Evolutionary conservation across 37 sponge, comb jelly and placozoan species (phyloP).

Genomic region (Spongilla lacustris): DNA sequence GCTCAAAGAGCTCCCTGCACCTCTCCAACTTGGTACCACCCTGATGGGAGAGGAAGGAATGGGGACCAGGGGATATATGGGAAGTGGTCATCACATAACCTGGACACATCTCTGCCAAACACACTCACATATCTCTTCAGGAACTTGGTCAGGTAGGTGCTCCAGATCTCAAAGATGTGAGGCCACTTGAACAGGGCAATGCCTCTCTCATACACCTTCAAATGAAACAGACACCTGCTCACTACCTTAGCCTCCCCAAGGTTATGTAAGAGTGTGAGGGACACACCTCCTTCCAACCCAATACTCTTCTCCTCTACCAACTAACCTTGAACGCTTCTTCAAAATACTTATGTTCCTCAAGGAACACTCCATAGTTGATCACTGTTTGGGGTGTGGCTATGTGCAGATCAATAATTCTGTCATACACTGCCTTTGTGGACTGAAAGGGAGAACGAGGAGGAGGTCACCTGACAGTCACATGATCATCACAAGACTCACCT

Average conservation of each 20-base stretch:
- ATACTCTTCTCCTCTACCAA: not conserved
- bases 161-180: constrained; percentile 96
- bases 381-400: constrained; percentile 97
- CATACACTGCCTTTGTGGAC: constrained; percentile 95
- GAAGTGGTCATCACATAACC: too few relatives aligned
- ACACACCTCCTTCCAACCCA: too few relatives aligned
- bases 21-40: constrained; percentile 98
- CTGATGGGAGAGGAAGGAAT: constrained; percentile 22
- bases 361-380: constrained; percentile 91
- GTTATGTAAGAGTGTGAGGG: too few relatives aligned
- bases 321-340: constrained; percentile 96
- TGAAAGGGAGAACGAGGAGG: constrained; percentile 12
- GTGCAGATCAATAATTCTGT: constrained; percentile 90
- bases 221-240: not conserved
- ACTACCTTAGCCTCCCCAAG: too few relatives aligned
- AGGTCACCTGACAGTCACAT: not conserved
- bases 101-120: too few relatives aligned
- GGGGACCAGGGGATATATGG: not conserved
- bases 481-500: constrained; percentile 37
- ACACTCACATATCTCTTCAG: constrained; percentile 86
- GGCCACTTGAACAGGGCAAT: constrained; percentile 98
- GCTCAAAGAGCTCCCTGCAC: constrained; percentile 97
- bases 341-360: constrained; percentile 97
- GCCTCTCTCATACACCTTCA: constrained; percentile 94
- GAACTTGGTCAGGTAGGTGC: constrained; percentile 97